phyloP scores from a whole-genome alignment of 2,888 invertebrate species.

The Emmelina monodactyla region DNA sequence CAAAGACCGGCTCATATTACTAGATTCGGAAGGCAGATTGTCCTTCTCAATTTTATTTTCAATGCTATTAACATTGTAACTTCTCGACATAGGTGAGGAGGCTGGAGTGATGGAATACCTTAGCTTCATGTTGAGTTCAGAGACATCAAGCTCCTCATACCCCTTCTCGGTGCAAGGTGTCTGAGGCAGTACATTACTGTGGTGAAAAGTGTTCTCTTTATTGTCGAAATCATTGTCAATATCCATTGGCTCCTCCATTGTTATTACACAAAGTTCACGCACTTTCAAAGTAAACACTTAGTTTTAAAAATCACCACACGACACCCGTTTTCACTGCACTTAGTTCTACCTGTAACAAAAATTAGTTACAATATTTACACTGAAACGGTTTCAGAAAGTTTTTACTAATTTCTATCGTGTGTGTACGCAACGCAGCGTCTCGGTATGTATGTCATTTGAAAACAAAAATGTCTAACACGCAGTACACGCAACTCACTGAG shows the following conservation, averaged over 20 bases:
- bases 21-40: conserved; percentile 24
- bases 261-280: too few relatives aligned
- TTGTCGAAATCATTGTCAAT: conserved; percentile 49
- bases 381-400: conserved; percentile 36
- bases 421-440: conserved; percentile 31
- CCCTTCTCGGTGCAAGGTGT: conserved; percentile 45
- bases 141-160: conserved; percentile 51
- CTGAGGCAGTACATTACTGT: conserved; percentile 38
- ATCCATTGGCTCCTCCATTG: conserved; percentile 56
- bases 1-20: conserved; percentile 38
- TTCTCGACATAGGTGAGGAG: conserved; percentile 51
- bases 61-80: conserved; percentile 31
- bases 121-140: conserved; percentile 52
- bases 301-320: conserved; percentile 8
- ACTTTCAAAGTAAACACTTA: too few relatives aligned
- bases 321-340: neutral
- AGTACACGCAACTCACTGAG: conserved; percentile 50
- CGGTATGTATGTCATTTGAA: conserved; percentile 55
- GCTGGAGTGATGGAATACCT: conserved; percentile 51
- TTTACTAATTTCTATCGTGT: conserved; percentile 53
- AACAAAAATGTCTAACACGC: conserved; percentile 50
- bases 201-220: conserved; percentile 47
- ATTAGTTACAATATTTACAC: conserved; percentile 51
- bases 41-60: conserved; percentile 31
- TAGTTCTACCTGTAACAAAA: conserved; percentile 20